Base-by-base conservation (phyloP, 2,113 vertebrate genomes). In the Pardalotus punctatus region DNA sequence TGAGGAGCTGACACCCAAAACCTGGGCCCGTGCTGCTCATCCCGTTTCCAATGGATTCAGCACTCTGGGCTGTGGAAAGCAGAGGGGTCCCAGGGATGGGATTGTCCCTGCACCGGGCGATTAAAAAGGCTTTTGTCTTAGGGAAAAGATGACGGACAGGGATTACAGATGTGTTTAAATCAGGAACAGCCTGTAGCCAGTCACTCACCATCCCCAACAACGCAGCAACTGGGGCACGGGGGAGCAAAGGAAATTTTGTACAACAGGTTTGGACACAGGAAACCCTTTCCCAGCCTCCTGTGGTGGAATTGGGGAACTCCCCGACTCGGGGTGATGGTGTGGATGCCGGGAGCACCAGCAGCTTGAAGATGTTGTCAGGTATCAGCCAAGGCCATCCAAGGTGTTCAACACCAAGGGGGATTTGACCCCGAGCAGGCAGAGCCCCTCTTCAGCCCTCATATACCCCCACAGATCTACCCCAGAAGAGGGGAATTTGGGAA, bases 21-120 rank as follows among this genome's bases (percentile, higher is more conserved):
- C 71, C 45, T 10, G 14, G 19, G 28, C 17, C 74, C 3, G 19
- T 8, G 21, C 56, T 60, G 76, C 8, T 67, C 81, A 21, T 4
- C n/a, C 64, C 54, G 0, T 48, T 10, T 5, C 57, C 3, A 3
- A 11, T 0, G 2, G 29, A 5, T 2, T 2, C 33, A 9, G 42
- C 20, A 24, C 6, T 6, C 40, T 33, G 62, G 77, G 67, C 62
- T 45, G 2, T 5, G 31, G 74, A 8, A 28, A 24, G 58, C 53
- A 29, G 38, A 67, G 42, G 77, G 73, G 45, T 73, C 69, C 0
- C 17, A 62, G 61, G 15, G 70, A 8, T 29, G 78, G 70, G 25
- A 47, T 76, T 94, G 88, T 58, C 74, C 56, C 69, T 53, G 50
- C 24, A 5, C 24, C 0, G 1, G 6, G 36, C 1, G 93, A 85